These are phyloP conservation scores for Drosophila fulvimacula DNA, from an alignment of 2,888 invertebrate species.

Conservation along the genomic window DNA sequence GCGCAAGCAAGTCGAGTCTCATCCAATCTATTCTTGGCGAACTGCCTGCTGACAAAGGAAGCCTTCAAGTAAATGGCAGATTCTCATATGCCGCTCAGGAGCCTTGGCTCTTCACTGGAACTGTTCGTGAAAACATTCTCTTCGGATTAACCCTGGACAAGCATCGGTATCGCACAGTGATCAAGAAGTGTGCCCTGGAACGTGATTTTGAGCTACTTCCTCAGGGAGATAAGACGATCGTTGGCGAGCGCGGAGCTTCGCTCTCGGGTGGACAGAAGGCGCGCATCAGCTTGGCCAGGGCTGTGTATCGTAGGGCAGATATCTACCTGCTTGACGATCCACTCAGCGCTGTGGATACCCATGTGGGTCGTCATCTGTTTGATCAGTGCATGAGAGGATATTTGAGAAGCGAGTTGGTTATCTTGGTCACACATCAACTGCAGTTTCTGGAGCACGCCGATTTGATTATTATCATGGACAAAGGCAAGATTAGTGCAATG, in stretches of 20 bases:
- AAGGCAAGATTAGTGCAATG: constrained; percentile 85
- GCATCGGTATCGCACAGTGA: constrained; percentile 87
- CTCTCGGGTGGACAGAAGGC: constrained; percentile 95
- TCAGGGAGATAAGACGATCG: constrained; percentile 87
- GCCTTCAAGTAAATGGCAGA: constrained; percentile 87
- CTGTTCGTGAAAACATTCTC: constrained; percentile 87
- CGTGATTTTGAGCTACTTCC: constrained; percentile 87
- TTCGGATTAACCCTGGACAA: constrained; percentile 87
- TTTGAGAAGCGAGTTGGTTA: constrained; percentile 88
- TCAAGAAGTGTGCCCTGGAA: constrained; percentile 85
- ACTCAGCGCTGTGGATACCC: constrained; percentile 94
- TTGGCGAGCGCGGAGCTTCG: constrained; percentile 93
- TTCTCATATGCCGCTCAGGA: constrained; percentile 92
- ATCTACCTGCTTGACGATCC: constrained; percentile 96
- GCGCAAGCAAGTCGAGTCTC: constrained; percentile 87
- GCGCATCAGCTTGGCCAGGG: constrained; percentile 93
- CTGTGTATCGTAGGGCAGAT: constrained; percentile 93
- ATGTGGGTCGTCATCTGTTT: constrained; percentile 95
- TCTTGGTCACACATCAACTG: constrained; percentile 93
- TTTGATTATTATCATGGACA: constrained; percentile 84
- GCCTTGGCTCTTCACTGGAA: constrained; percentile 92
- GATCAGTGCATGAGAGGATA: constrained; percentile 86
- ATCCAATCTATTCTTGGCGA: constrained; percentile 86
- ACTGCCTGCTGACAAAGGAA: constrained; percentile 85
- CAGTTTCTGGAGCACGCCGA: constrained; percentile 90